Base-by-base conservation (phyloP, 2,113 vertebrate species). In the Sceloporus undulatus region DNA sequence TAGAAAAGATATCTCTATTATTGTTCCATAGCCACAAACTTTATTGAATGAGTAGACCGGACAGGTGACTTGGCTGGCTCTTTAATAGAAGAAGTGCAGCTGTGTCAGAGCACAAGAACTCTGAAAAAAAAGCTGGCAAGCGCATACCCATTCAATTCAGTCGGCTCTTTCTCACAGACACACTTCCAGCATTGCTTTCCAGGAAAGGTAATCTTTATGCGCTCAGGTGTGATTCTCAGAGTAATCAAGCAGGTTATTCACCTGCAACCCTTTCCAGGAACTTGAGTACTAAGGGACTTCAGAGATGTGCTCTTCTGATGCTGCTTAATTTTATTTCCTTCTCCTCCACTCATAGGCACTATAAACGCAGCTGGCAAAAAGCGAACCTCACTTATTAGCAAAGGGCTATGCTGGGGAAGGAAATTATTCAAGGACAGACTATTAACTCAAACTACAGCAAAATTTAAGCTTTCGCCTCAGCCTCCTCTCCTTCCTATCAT, bases 221-320 rank as follows among this genome's bases (percentile, higher is more conserved):
- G 74, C n/a, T 88, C 87, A 88, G 70, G 87, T 68, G 78, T 48
- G 70, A 73, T 23, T 70, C 87, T 78, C 87, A 8, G 74, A 88
- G 87, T 70, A 84, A 88, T 84, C 65, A 88, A 88, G 62, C 65
- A 78, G 65, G 42, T 78, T 40, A 38, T 23, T 71, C 87, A 88
- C 87, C 87, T 84, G 87, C 81, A 19, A 70, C 48, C 73, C 87
- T 84, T 88, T 84, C 87, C 87, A 88, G 74, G 87, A 88, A 88
- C 62, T 52, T 25, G 8, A 77, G 87, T 23, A 21, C 77, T 77
- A 19, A 29, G 81, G 74, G 81, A 84, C 16, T 56, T 42, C 25
- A 54, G 4, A 27, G 13, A 29, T 54, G n/a, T 70, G 34, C 29
- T 34, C 62, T 56, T 48, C 65, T 21, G 16, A 68, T 40, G 42